Evolutionary conservation across 1,140 invertebrate species (phyloP), one percentile per base, ranked within the genome.

Genomic region (Eurosta solidaginis): DNA sequence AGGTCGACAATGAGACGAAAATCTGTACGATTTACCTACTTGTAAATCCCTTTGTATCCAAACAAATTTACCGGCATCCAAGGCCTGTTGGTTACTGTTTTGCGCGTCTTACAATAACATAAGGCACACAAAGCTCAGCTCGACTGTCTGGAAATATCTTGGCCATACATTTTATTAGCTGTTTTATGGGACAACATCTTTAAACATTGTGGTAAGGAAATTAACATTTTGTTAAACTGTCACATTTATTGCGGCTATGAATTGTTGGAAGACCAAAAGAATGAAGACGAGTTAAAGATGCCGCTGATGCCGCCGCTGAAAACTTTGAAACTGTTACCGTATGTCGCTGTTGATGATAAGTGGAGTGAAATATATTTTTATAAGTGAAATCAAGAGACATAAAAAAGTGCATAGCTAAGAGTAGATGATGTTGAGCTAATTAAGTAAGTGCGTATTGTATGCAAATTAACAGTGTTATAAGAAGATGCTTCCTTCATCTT

Each of bases 191-290:
- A 68, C 59, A 42, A 68, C 36, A 68, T 68, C 59, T 68, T 68
- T 40, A 68, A 68, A 68, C 59, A 68, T 68, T 68, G 59, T 68
- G 59, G 59, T 9, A 40, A 68, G 59, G 59, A 68, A 68, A 68
- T 68, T 68, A 68, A 68, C 59, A 68, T 68, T 68, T 68, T 68
- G 59, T 68, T 68, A 68, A 68, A 68, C 33, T 68, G 59, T 68
- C 59, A 68, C 59, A 68, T 68, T 68, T 68, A 68, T 68, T 68
- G 59, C 22, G 59, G 59, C 59, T 33, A 68, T 68, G 59, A 68
- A 68, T 40, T 36, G 36, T n/a, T 68, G 17, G 20, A 59, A 33
- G 20, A 33, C 29, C 14, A n/a, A 42, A 40, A 40, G 14, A 40
- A 68, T 68, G 33, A 27, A 40, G 40, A 36, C 17, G 7, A n/a